phyloP scores from a whole-genome alignment of 2,113 vertebrate species.

The Miniopterus natalensis region DNA sequence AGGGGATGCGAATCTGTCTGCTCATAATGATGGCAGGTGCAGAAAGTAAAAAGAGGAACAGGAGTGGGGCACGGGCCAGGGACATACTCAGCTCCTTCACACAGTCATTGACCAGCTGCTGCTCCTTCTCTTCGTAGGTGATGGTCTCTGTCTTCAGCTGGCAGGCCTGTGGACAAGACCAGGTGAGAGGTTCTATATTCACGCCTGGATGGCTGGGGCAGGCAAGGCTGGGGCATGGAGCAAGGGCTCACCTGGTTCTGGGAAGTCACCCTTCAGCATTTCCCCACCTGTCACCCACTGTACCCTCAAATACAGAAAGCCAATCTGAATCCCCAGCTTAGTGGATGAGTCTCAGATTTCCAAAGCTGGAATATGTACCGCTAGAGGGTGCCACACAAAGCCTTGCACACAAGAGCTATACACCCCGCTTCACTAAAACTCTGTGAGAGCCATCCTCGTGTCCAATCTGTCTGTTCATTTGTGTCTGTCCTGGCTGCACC shows the following conservation, averaged over 20 bases:
- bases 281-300: background rate
- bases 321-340: background rate
- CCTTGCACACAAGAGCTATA: accelerated
- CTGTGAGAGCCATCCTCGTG: accelerated
- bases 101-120: conserved; percentile 98
- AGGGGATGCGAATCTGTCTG: accelerated
- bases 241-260: background rate
- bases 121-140: conserved; percentile 98
- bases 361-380: background rate
- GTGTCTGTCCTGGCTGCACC: background rate
- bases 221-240: background rate
- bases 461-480: background rate
- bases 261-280: background rate
- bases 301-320: background rate
- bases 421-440: background rate
- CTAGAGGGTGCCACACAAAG: background rate
- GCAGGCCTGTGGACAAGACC: conserved; percentile 90
- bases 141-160: conserved; percentile 98
- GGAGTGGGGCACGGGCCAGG: background rate
- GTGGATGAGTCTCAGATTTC: too few species aligned
- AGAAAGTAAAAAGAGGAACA: accelerated
- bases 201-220: conserved; percentile 16
- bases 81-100: conserved; percentile 98
- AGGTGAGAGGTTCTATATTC: conserved; percentile 67
- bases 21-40: accelerated